Conservation (phyloP, 2,797 vertebrate species). For the Microctenopoma lineatum region DNA sequence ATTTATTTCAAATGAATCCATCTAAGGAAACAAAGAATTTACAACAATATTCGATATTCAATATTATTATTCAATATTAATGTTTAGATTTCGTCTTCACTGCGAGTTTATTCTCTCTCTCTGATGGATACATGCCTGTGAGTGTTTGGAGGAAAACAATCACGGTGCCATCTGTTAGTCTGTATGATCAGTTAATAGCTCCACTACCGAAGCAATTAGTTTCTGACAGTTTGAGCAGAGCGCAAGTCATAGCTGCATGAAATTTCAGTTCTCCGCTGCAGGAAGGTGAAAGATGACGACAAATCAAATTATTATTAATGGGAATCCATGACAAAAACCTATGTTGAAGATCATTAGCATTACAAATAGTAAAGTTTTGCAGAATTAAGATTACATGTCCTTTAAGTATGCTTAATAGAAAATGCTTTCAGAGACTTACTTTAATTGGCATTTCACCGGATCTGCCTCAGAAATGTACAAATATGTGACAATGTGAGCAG, state of each 20-base stretch:
- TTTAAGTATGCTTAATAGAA: neutral
- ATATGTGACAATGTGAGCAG: no score
- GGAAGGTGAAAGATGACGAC: conserved; percentile 12
- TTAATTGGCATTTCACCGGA: no score
- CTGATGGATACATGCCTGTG: conserved; percentile 47
- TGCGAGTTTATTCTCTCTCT: conserved; percentile 16
- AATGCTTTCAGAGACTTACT: no score
- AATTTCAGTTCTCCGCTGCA: conserved; percentile 39
- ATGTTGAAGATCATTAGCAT: conserved; percentile 1
- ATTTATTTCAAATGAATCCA: neutral
- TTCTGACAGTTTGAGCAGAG: conserved; percentile 58
- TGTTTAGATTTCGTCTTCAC: conserved; percentile 2
- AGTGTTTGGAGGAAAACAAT: conserved; percentile 57
- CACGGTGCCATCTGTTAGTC: conserved; percentile 64
- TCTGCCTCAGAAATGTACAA: no score
- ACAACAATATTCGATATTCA: neutral
- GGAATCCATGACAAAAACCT: conserved; percentile 29
- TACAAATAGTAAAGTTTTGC: neutral
- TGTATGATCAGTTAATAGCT: conserved; percentile 60
- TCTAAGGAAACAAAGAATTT: neutral
- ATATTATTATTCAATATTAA: no score
- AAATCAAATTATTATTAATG: conserved; percentile 29
- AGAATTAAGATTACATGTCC: neutral
- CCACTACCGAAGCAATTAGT: conserved; percentile 58
- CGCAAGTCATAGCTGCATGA: conserved; percentile 44